These are phyloP conservation scores for Triops longicaudatus DNA, from an alignment of 1,140 invertebrate genomes.

Conservation along the genomic window DNA sequence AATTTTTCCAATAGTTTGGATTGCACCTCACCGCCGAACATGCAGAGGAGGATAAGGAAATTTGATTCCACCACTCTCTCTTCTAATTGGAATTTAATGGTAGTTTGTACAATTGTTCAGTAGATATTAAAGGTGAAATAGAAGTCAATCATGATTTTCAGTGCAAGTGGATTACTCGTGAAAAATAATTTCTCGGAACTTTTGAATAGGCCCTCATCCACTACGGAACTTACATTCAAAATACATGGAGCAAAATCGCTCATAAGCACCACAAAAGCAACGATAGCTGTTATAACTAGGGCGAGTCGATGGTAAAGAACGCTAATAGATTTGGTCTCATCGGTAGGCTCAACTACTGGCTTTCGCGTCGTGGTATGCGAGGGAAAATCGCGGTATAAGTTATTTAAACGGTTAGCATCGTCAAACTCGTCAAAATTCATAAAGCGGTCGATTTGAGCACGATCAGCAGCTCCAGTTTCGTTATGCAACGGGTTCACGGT, in stretches of 20 bases:
- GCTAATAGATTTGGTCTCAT: not conserved
- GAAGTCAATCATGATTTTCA: too few species aligned
- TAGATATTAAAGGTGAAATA: too few species aligned
- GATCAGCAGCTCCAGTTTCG: not conserved
- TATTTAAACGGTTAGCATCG: not conserved
- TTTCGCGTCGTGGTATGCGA: not conserved
- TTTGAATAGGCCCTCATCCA: too few species aligned
- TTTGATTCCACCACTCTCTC: too few species aligned
- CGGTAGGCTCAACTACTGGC: not conserved
- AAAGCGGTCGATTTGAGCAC: not conserved
- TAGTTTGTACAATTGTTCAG: too few species aligned
- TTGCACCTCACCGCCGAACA: too few species aligned
- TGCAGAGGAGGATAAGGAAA: too few species aligned
- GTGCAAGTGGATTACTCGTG: too few species aligned
- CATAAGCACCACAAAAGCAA: not conserved
- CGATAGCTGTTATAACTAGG: not conserved
- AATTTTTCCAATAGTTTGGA: too few species aligned
- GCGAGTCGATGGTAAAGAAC: not conserved
- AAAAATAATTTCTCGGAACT: too few species aligned
- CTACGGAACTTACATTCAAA: not conserved
- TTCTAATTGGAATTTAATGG: too few species aligned
- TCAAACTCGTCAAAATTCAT: not conserved
- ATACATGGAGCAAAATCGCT: not conserved
- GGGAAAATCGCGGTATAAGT: not conserved
- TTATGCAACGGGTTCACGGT: not conserved